Evolutionary conservation across 2,113 vertebrate genomes (phyloP).

Genomic region (Proterorhinus semilunaris): DNA sequence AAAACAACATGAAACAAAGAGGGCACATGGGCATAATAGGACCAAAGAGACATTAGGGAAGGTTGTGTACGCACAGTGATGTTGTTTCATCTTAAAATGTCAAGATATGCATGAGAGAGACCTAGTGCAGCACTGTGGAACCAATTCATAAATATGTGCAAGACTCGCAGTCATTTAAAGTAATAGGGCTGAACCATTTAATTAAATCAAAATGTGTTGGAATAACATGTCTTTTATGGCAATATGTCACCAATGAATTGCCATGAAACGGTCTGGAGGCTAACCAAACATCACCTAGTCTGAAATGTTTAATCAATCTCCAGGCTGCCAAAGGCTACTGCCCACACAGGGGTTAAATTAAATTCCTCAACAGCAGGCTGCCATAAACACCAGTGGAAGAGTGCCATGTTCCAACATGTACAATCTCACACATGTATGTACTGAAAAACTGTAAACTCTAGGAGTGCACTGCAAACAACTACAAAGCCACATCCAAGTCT

Average conservation of each 20-base stretch:
- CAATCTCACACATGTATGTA: not conserved
- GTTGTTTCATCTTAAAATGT: too few relatives aligned
- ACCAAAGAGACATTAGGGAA: conserved; percentile 62
- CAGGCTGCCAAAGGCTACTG: conserved; percentile 22
- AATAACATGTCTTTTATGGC: not conserved
- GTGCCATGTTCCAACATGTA: not conserved
- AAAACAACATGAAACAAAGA: not conserved
- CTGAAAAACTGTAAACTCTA: not conserved
- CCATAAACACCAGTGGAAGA: conserved; percentile 28
- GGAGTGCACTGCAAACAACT: too few relatives aligned
- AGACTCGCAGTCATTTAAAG: not conserved
- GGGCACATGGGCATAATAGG: conserved; percentile 40
- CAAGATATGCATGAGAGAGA: too few relatives aligned
- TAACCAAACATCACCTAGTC: conserved; percentile 32
- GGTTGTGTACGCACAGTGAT: conserved; percentile 18
- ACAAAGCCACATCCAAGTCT: too few relatives aligned
- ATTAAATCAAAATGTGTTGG: not conserved
- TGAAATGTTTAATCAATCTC: conserved; percentile 29
- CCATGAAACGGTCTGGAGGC: conserved; percentile 15
- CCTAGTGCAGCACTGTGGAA: not conserved
- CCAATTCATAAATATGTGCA: not conserved
- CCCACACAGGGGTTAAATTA: conserved; percentile 28
- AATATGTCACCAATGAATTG: conserved; percentile 9
- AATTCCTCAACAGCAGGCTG: conserved; percentile 31
- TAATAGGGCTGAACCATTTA: not conserved